Evolutionary conservation across 2,113 vertebrate species (phyloP).

Genomic region (Struthio camelus): DNA sequence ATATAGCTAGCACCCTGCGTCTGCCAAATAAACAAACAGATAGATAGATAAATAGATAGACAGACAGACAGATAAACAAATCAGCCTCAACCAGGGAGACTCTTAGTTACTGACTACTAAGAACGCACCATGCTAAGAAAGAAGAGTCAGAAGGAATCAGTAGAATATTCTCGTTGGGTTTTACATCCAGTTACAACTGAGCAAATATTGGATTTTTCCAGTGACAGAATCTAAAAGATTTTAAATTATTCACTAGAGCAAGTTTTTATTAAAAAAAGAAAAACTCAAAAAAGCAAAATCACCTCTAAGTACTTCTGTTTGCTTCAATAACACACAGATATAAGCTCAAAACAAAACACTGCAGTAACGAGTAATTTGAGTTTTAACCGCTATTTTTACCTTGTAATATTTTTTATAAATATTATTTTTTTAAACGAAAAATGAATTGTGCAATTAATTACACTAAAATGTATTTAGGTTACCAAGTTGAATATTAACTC

Average conservation of each 20-base stretch:
- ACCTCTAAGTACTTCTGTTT: not conserved
- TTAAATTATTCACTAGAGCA: not conserved
- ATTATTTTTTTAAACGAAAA: not conserved
- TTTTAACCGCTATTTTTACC: not conserved
- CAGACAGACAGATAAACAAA: not conserved
- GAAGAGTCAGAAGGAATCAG: not conserved
- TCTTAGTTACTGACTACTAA: rapidly evolving
- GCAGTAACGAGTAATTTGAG: not conserved
- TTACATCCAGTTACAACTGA: not conserved
- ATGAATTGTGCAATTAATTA: not conserved
- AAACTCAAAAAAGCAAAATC: not conserved
- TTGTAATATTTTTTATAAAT: not conserved
- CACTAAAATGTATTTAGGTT: not conserved
- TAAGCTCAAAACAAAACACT: not conserved
- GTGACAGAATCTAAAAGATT: rapidly evolving
- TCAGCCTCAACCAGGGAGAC: not conserved
- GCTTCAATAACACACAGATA: not conserved
- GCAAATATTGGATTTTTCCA: not conserved
- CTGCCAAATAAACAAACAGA: conserved; percentile 52
- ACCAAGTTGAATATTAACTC: not conserved
- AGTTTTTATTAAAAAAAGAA: not conserved
- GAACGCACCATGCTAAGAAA: not conserved
- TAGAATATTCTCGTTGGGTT: not conserved
- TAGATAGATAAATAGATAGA: not conserved
- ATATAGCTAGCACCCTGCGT: conserved; percentile 92